Base-by-base conservation (phyloP, 1,140 invertebrate genomes). In the Neodiprion lecontei region DNA sequence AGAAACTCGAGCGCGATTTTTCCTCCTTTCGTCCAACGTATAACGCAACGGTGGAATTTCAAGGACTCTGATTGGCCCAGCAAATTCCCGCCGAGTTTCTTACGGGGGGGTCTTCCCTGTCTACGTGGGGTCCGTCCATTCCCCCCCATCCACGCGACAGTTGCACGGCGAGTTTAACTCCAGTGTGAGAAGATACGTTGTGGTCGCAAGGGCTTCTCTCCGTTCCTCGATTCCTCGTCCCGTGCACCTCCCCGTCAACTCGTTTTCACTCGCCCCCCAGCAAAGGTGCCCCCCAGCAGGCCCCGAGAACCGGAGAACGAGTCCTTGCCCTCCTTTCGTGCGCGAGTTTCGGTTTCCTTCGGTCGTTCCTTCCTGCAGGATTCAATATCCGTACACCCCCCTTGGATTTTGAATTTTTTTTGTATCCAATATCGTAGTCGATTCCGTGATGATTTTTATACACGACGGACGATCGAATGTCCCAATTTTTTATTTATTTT, bases 161-260 rank as follows among this genome's bases (percentile, higher is more conserved):
- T 71, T 17, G 70, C 48, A 11, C 70, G 48, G 70, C 48, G 28
- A 48, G 21, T 71, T 71, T 71, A 40, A 40, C 28, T 40, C 28
- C 28, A 87, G 84, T 88, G 87, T 88, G 87, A 87, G 87, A 88
- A 88, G 87, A 88, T 85, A 84, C 87, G 86, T 86, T 88, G 84
- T 81, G 75, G 70, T 72, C 28, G 73, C 66, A 28, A 40, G 47
- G 17, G 72, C 40, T 61, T 12, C 28, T 40, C 28, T 40, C 28
- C 28, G 28, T 40, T 40, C 28, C 28, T 40, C 28, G 28, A 40
- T 40, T 40, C 28, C 28, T 40, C 28, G 28, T 40, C 28, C 28
- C 28, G 28, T 4, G 28, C 28, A 61, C 53, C 53, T 21, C 53
- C 53, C 53, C 53, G 53, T 61, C 53, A 61, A 61, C 53, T 61